Base-by-base conservation (phyloP, 2,888 invertebrate genomes). In the Chrysina gloriosa region DNA sequence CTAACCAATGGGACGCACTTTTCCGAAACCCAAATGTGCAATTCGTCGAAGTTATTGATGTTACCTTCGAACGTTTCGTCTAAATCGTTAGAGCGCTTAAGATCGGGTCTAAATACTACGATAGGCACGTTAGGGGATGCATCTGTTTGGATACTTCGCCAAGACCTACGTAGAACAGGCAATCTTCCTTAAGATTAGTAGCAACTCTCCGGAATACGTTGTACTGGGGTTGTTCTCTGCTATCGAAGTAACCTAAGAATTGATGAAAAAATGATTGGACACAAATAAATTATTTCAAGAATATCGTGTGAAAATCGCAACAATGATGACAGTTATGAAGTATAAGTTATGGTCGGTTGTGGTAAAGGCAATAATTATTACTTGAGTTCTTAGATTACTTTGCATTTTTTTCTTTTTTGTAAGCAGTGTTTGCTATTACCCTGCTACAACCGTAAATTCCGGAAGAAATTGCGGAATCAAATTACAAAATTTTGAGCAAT, bases 1-100 rank as follows among this genome's bases (percentile, higher is more conserved):
- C 99, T 88, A 0, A 99, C 98, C 9, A 98, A 85, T 0, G 99
- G 98, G 36, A 98, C 94, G 82, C 99, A 99, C 79, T 95, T 95
- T 74, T 96, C 93, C 70, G 93, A 90, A 0, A 92, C 88, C 98
- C 98, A 98, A 69, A 89, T 87, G 77, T 92, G 89, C n/a, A 98
- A 79, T 74, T 95, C 93, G 77, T 97, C 96, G 77, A 92, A 94
- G 78, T 87, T 91, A 3, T 84, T 84, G 42, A 93, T 79, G 64
- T 89, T 90, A 3, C 94, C 94, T n/a, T 82, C 87, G 80, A 88
- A 96, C 0, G 94, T 94, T 81, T 95, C 94, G 79, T 95, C 95
- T 23, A 91, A 88, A 72, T 95, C 94, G 61, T 90, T 90, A 0
- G 94, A 93, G 1, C 90, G 84, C 19, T 92, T 92, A 73, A 89